phyloP scores from a whole-genome alignment of 2,888 invertebrate genomes.

The Nebria brevicollis region DNA sequence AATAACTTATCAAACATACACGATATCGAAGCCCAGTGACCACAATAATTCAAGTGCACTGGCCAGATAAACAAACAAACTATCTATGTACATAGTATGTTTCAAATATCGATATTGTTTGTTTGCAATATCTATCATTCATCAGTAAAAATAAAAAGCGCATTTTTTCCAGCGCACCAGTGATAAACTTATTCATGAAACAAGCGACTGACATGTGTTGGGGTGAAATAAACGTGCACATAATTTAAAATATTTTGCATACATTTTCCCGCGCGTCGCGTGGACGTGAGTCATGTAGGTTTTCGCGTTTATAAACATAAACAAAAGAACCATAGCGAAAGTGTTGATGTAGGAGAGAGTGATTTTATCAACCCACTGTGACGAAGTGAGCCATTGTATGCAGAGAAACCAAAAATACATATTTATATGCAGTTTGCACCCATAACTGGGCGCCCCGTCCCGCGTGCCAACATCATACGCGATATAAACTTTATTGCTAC shows the following conservation, averaged over 20 bases:
- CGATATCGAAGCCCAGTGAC: not conserved
- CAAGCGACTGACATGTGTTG: not conserved
- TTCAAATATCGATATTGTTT: not conserved
- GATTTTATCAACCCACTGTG: constrained; percentile 45
- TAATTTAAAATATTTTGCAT: constrained; percentile 37
- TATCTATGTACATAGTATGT: not conserved
- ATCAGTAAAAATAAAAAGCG: not conserved
- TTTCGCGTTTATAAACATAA: not conserved
- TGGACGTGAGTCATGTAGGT: constrained; percentile 20
- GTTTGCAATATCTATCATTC: not conserved
- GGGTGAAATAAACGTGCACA: constrained; percentile 28
- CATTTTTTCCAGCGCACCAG: not conserved
- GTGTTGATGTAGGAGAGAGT: constrained; percentile 44
- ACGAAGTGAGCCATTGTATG: constrained; percentile 40
- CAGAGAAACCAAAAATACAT: constrained; percentile 42
- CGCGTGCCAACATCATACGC: constrained; percentile 9
- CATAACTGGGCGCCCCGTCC: constrained; percentile 33
- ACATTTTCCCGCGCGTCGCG: constrained; percentile 29
- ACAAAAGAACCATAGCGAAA: not conserved
- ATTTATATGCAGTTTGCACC: constrained; percentile 42
- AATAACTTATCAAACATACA: not conserved
- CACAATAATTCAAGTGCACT: not conserved
- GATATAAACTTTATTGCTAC: constrained; percentile 32
- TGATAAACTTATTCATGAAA: not conserved
- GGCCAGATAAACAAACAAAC: not conserved